Conservation (phyloP, 2,797 vertebrate genomes). For the Oryzias dopingdopingensis region DNA sequence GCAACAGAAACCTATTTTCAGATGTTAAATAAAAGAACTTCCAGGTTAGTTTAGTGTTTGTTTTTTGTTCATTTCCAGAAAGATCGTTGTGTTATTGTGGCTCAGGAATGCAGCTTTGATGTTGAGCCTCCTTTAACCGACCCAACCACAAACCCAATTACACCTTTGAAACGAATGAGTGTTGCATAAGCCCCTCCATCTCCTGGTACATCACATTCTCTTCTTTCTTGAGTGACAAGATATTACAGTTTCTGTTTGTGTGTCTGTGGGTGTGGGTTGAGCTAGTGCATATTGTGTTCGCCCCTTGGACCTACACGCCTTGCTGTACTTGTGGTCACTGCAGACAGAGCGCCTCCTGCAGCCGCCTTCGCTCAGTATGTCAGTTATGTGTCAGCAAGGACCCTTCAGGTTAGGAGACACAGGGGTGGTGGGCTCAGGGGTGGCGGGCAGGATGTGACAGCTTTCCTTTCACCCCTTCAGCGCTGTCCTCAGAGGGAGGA, state of each 20-base stretch:
- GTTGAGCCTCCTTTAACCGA: constrained; percentile 25
- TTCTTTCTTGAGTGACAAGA: constrained; percentile 48
- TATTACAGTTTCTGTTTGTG: constrained; percentile 37
- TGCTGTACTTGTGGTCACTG: too few relatives aligned
- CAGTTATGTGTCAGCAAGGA: constrained; percentile 45
- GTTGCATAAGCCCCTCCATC: constrained; percentile 55
- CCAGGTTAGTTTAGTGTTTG: constrained; percentile 1
- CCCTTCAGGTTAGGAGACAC: constrained; percentile 6
- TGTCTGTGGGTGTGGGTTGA: constrained; percentile 17
- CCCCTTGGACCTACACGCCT: too few relatives aligned
- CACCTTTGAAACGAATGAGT: constrained; percentile 57
- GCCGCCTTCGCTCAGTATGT: constrained; percentile 31
- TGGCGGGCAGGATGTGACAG: constrained; percentile 13
- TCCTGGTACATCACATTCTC: constrained; percentile 39
- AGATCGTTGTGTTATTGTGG: constrained; percentile 34
- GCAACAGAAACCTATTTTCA: constrained; percentile 22
- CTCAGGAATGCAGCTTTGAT: constrained; percentile 47
- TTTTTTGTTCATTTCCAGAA: constrained; percentile 5
- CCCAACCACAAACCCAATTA: constrained; percentile 55
- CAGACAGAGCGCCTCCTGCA: too few relatives aligned
- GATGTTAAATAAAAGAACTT: constrained; percentile 55
- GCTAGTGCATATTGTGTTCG: too few relatives aligned
- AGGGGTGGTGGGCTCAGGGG: constrained; percentile 5
- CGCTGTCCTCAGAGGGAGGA: constrained; percentile 7
- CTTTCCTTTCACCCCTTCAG: constrained; percentile 13